Conservation (phyloP, 2,797 vertebrate genomes). For the Acipenser transmontanus region DNA sequence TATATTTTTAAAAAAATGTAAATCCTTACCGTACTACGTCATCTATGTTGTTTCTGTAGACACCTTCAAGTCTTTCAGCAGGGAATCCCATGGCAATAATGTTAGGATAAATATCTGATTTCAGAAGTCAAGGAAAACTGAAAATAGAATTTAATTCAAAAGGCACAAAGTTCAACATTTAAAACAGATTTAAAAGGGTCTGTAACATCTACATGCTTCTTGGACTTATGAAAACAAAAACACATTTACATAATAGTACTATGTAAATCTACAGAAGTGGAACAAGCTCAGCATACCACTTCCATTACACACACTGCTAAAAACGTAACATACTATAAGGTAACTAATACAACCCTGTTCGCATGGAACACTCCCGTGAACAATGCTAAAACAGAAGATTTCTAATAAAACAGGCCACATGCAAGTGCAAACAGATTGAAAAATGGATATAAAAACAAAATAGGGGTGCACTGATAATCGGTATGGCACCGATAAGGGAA, state of each 20-base stretch:
- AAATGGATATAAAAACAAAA: no score
- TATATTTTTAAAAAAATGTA: not conserved
- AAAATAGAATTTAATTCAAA: slow-evolving; percentile 10
- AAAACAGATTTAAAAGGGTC: no score
- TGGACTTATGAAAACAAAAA: slow-evolving; percentile 12
- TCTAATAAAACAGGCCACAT: no score
- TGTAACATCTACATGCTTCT: not conserved
- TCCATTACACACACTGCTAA: not conserved
- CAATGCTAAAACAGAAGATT: no score
- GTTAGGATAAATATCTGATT: slow-evolving; percentile 94
- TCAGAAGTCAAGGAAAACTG: slow-evolving; percentile 50
- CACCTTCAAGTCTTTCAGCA: slow-evolving; percentile 91
- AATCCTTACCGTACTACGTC: slow-evolving; percentile 88
- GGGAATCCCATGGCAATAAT: slow-evolving; percentile 98
- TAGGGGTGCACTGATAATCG: no score
- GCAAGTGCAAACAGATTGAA: no score
- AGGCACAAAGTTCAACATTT: not conserved
- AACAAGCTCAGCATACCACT: not conserved
- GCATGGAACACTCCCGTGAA: no score
- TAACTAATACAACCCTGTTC: no score
- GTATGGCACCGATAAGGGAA: no score
- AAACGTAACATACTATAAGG: not conserved
- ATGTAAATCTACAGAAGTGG: not conserved
- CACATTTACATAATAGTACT: not conserved
- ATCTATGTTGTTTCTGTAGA: slow-evolving; percentile 97